Evolutionary conservation across 1,140 invertebrate genomes (phyloP).

Genomic region (Homarus americanus): DNA sequence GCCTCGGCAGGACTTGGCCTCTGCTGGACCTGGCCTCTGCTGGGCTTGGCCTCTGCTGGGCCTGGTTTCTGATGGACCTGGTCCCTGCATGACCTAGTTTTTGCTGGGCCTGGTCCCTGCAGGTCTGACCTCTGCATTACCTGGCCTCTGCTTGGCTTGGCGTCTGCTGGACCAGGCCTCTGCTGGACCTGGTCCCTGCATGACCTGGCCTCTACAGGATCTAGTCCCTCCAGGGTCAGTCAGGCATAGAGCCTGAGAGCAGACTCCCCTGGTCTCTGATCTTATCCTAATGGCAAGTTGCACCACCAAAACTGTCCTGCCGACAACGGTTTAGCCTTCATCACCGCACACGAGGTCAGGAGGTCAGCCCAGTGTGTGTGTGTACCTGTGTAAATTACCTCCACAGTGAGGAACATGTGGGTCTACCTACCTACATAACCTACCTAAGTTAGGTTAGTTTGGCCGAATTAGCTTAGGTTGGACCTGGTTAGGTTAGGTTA

Average conservation of each 20-base stretch:
- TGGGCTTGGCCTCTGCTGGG: not conserved
- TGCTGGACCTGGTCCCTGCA: not conserved
- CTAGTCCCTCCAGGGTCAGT: too few species aligned
- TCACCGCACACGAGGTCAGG: slow-evolving; percentile 22
- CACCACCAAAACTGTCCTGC: slow-evolving; percentile 33
- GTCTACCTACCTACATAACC: too few species aligned
- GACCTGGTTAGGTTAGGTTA: too few species aligned
- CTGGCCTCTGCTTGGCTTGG: not conserved
- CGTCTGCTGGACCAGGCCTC: not conserved
- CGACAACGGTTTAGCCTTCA: slow-evolving; percentile 7
- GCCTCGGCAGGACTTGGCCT: not conserved
- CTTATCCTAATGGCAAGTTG: slow-evolving; percentile 44
- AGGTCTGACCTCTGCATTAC: not conserved
- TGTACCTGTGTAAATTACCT: not conserved
- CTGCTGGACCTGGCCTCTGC: not conserved
- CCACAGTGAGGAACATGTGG: not conserved
- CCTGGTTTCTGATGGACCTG: not conserved
- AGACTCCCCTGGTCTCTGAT: slow-evolving; percentile 11
- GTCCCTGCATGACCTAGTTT: not conserved
- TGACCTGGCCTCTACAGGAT: not conserved
- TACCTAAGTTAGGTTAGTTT: too few species aligned
- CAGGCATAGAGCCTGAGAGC: too few species aligned
- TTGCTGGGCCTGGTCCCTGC: slow-evolving; percentile 3
- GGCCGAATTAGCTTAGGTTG: too few species aligned
- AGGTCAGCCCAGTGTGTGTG: slow-evolving; percentile 28